Evolutionary conservation across 2,797 vertebrate genomes (phyloP), one percentile per base, ranked within the genome.

Genomic region (Platyrinchus mystaceus): DNA sequence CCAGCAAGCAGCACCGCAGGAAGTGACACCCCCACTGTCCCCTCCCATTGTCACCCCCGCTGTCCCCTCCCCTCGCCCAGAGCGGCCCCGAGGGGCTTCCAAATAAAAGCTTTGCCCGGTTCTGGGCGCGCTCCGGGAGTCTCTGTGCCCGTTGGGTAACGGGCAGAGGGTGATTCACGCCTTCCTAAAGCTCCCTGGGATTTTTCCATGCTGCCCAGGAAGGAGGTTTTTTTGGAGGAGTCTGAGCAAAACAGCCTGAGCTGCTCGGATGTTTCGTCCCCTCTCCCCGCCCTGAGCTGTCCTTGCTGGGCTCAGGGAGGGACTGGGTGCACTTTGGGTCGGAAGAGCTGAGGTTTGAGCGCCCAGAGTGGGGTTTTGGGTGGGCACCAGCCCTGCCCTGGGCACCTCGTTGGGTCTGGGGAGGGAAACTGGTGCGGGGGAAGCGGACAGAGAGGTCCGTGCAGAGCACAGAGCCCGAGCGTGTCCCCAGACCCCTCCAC

Each of bases 1-100:
- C 95, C 0, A 69, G 96, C 79, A 97, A 97, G 87, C 94, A 96
- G 52, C 95, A 95, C 59, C 86, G 96, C 87, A 97, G 92, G 71
- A 98, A 97, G 84, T 98, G 93, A 98, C 19, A 11, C 26, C 60
- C 32, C 19, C 14, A 37, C 26, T 46, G 28, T 4, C 2, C 10
- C 63, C 63, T 18, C 4, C 43, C 43, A 44, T n/a, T n/a, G n/a
- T 44, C 19, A 21, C 9, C 43, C 4, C 5, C 44, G n/a, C n/a
- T n/a, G n/a, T 21, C 18, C 22, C 44, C 20, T 44, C 17, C 8
- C 9, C 34, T n/a, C n/a, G n/a, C n/a, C n/a, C n/a, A 0, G 1
- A 4, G 10, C 13, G 0, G 10, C 11, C 2, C 49, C 0, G 1
- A 0, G 4, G 3, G 27, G 43, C 28, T 23, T 2, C 7, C 28